Evolutionary conservation across 2,888 invertebrate species (phyloP).

Genomic region (Bellardia bayeri): DNA sequence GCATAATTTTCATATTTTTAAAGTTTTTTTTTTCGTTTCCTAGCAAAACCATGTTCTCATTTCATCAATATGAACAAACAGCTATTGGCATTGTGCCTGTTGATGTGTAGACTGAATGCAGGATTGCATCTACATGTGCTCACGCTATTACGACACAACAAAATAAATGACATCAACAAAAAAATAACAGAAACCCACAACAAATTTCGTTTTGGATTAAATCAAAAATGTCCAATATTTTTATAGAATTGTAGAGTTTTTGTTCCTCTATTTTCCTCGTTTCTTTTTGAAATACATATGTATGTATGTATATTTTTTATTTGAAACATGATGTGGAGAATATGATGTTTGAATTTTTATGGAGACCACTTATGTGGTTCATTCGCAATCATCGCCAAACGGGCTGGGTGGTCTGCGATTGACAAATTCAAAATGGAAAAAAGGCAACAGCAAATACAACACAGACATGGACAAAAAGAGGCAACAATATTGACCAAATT

Average conservation of each 20-base stretch:
- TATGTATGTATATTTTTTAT: background rate
- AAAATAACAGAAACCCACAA: conserved; percentile 7
- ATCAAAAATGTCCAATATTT: conserved; percentile 24
- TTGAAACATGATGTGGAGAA: conserved; percentile 2
- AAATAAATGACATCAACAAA: background rate
- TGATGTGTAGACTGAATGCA: conserved; percentile 17
- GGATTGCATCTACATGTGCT: conserved; percentile 20
- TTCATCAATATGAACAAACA: conserved; percentile 5
- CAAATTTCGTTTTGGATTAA: conserved; percentile 17
- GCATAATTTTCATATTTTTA: conserved; percentile 30
- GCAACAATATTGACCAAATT: conserved; percentile 71
- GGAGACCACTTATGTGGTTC: conserved; percentile 54
- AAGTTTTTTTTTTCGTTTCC: conserved; percentile 4
- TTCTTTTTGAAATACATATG: background rate
- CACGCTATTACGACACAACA: conserved; percentile 5
- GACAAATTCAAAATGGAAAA: conserved; percentile 44
- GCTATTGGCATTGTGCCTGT: conserved; percentile 30
- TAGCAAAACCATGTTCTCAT: conserved; percentile 1
- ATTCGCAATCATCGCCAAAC: conserved; percentile 47
- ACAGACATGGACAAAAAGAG: conserved; percentile 33
- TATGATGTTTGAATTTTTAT: conserved; percentile 1
- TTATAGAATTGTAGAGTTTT: conserved; percentile 8
- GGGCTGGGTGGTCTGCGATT: conserved; percentile 23
- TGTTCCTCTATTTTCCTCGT: background rate
- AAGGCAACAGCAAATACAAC: conserved; percentile 1